Conservation (phyloP, 2,113 vertebrate genomes). For the Telmatochromis sp. region DNA sequence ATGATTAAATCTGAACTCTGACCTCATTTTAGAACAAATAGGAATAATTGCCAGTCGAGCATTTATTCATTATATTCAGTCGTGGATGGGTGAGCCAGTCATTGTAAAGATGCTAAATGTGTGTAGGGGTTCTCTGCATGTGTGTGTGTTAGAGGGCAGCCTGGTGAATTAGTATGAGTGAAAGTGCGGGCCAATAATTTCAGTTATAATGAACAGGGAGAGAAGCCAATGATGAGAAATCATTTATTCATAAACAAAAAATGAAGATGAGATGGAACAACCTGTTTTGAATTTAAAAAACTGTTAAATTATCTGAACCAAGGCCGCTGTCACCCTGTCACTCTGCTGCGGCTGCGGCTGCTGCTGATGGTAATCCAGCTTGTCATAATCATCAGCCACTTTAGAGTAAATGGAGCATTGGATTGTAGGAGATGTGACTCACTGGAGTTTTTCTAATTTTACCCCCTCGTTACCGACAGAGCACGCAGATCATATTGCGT, state of each 20-base stretch:
- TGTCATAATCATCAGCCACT: conserved; percentile 21
- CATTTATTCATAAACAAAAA: conserved; percentile 54
- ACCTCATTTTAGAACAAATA: not conserved
- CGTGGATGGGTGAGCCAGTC: not conserved
- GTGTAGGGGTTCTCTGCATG: not conserved
- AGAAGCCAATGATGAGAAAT: conserved; percentile 43
- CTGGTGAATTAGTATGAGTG: conserved; percentile 23
- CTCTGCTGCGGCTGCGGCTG: not conserved
- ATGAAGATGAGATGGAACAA: conserved; percentile 24
- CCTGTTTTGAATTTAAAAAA: conserved; percentile 40
- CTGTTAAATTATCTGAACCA: conserved; percentile 17
- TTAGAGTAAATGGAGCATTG: conserved; percentile 4
- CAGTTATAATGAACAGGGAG: conserved; percentile 31
- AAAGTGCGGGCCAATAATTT: conserved; percentile 25
- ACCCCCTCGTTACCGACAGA: not conserved
- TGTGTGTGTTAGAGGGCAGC: not conserved
- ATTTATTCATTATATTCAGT: not conserved
- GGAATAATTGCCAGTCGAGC: not conserved
- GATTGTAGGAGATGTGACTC: not conserved
- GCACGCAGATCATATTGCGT: not conserved
- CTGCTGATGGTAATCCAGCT: conserved; percentile 13
- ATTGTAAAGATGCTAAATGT: not conserved
- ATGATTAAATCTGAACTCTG: not conserved
- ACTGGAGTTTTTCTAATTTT: not conserved
- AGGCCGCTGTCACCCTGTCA: not conserved